phyloP scores from a whole-genome alignment of 1,140 invertebrate genomes.

The Danaus melanippus region DNA sequence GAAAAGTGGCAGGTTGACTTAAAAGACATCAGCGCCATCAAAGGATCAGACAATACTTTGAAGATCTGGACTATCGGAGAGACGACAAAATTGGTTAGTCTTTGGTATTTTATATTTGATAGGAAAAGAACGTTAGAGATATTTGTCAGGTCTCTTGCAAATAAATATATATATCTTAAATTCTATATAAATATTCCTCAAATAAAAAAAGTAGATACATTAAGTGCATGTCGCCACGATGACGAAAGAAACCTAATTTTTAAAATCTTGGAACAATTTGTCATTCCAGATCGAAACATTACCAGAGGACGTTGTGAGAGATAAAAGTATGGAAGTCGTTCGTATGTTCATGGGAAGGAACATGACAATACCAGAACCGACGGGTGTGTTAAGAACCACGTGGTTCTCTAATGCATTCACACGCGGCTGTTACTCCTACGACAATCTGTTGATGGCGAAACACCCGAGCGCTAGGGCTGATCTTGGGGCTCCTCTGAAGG shows the following conservation, averaged over 20 bases:
- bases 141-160: too few species aligned
- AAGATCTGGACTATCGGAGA: constrained; percentile 44
- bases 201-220: too few species aligned
- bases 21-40: too few species aligned
- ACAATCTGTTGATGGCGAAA: constrained; percentile 25
- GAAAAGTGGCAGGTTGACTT: constrained; percentile 18
- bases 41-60: constrained; percentile 24
- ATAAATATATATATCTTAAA: too few species aligned
- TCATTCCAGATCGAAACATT: constrained; percentile 44
- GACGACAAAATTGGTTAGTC: constrained; percentile 33
- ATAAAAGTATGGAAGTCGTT: constrained; percentile 35
- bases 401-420: constrained; percentile 44
- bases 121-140: too few species aligned
- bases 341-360: constrained; percentile 35
- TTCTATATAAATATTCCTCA: too few species aligned
- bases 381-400: constrained; percentile 33
- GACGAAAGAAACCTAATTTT: neutral
- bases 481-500: constrained; percentile 27
- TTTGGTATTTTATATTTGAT: neutral
- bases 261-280: constrained; percentile 3
- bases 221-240: too few species aligned
- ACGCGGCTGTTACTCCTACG: constrained; percentile 38
- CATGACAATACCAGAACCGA: constrained; percentile 32
- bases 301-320: constrained; percentile 43
- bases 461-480: constrained; percentile 27